Conservation (phyloP, 2,113 vertebrate species). For the Leucoraja erinaceus region DNA sequence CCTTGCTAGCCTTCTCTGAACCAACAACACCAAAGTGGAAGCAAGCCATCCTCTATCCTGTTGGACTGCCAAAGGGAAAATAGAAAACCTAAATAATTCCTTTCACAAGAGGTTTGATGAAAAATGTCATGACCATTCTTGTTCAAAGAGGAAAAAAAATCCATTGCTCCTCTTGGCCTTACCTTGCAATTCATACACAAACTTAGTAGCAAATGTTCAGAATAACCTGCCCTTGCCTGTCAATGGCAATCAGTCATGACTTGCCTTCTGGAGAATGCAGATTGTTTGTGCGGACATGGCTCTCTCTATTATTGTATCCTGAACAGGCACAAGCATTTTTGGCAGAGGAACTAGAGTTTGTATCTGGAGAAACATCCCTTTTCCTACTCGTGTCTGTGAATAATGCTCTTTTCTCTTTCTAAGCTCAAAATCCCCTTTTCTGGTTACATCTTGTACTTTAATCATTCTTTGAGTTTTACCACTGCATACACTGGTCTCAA, state of each 20-base stretch:
- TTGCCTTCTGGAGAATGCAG: not conserved
- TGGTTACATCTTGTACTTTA: not conserved
- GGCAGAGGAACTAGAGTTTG: not conserved
- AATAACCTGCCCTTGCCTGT: not conserved
- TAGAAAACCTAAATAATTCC: not conserved
- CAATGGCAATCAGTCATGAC: not conserved
- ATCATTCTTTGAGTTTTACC: not conserved
- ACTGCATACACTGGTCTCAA: not conserved
- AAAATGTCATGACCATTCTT: too few species aligned
- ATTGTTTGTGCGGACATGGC: not conserved
- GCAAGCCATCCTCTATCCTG: too few species aligned
- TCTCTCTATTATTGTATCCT: not conserved
- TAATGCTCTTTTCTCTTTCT: not conserved
- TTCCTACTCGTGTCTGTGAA: not conserved
- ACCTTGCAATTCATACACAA: not conserved
- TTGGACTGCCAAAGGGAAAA: not conserved
- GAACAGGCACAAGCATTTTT: too few species aligned
- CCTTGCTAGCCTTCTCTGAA: too few species aligned
- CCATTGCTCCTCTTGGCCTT: not conserved
- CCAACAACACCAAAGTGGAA: too few species aligned
- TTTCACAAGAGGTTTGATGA: not conserved
- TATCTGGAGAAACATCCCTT: not conserved
- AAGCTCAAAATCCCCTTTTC: not conserved
- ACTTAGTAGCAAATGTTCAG: not conserved
- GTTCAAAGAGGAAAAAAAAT: not conserved